Conservation (phyloP, 92 coral and sea anemone species). For the Isaurus tuberculatus region DNA sequence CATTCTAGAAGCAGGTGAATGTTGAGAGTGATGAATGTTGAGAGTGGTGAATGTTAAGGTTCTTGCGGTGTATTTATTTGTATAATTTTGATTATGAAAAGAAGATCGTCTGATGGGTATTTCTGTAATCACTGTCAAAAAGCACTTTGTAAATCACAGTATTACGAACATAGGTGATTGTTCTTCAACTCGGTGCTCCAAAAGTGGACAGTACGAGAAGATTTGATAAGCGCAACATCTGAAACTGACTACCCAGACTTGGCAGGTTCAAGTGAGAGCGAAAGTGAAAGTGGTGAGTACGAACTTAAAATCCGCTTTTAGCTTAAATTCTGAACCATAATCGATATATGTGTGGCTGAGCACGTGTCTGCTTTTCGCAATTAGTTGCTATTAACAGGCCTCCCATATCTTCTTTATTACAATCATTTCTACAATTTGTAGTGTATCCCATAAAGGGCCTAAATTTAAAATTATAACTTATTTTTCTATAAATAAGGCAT, state of each 20-base stretch:
- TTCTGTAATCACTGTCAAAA: slow-evolving; percentile 21
- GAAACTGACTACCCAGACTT: slow-evolving; percentile 24
- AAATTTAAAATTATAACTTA: no score
- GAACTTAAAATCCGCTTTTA: neutral
- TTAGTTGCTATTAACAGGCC: no score
- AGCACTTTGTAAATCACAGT: slow-evolving; percentile 15
- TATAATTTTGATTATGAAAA: neutral
- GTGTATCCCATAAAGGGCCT: no score
- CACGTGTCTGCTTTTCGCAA: no score
- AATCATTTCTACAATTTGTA: no score
- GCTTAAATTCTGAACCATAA: no score
- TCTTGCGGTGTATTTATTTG: neutral
- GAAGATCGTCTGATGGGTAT: neutral
- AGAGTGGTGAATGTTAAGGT: neutral
- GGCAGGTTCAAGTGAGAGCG: slow-evolving; percentile 31
- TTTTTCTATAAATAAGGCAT: no score
- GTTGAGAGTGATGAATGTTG: no score
- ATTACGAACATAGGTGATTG: slow-evolving; percentile 36
- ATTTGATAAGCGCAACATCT: slow-evolving; percentile 17
- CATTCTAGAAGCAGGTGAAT: no score
- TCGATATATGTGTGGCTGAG: no score
- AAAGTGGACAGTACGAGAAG: slow-evolving; percentile 24
- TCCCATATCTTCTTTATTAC: no score
- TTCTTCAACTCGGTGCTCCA: slow-evolving; percentile 33
- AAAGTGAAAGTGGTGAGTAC: slow-evolving; percentile 5